Conservation (phyloP, 35 echinoderm and acorn worm species). For the Apostichopus californicus region DNA sequence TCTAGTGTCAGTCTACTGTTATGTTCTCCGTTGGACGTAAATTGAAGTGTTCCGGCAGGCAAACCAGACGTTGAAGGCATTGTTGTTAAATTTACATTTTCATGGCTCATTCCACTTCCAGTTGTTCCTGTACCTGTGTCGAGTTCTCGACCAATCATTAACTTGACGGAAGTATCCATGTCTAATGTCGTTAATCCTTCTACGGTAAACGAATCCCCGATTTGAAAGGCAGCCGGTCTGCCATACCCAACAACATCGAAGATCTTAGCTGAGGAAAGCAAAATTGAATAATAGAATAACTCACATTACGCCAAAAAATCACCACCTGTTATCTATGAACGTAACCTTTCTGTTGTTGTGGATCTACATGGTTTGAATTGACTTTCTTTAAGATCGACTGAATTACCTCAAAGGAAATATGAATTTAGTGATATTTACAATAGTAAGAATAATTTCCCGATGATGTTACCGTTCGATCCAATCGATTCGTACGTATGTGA, state of each 20-base stretch:
- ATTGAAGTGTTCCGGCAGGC: not conserved
- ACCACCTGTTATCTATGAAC: no score
- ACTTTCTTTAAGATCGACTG: no score
- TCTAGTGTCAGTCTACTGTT: not conserved
- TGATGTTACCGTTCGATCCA: no score
- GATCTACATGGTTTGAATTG: no score
- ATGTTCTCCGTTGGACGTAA: not conserved
- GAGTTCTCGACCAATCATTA: slow-evolving; percentile 8
- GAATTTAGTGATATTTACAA: no score
- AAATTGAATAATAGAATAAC: no score
- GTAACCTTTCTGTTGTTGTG: no score
- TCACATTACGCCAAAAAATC: no score
- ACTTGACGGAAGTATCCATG: not conserved
- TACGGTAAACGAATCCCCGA: not conserved
- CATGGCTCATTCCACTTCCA: not conserved
- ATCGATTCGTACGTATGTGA: no score
- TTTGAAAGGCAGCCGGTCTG: not conserved
- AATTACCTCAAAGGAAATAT: no score
- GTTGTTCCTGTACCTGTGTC: not conserved
- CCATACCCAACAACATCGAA: not conserved
- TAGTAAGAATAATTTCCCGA: no score
- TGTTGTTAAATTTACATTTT: not conserved
- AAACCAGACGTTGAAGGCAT: not conserved
- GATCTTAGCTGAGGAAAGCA: no score
- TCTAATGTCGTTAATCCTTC: not conserved